Base-by-base conservation (phyloP, 2,888 invertebrate genomes). In the Acanthosepion esculentum region DNA sequence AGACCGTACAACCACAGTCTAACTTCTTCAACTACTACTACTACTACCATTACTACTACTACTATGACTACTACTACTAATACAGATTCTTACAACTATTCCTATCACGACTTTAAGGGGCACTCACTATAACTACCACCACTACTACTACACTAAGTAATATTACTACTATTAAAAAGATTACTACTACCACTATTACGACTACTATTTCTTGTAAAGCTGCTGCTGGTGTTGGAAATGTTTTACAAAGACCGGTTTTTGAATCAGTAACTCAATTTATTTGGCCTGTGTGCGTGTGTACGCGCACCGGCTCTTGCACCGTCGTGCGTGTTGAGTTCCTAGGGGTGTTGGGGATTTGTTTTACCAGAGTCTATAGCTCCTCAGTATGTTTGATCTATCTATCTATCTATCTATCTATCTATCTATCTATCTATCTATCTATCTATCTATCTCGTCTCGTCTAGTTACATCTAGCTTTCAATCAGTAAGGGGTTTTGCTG, bases 271-370 rank as follows among this genome's bases (percentile, higher is more conserved):
- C 78, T n/a, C 15, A 78, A 78, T n/a, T 78, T 78, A n/a, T 78
- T 78, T 78, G n/a, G 78, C 59, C 59, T 33, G 78, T 78, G 78
- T 78, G n/a, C 78, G 78, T 78, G 78, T 78, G 78, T 78, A n/a
- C 78, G 78, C n/a, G 78, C 78, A 33, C n/a, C 78, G 78, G n/a
- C n/a, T n/a, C 78, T n/a, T 78, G 12, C n/a, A 78, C 78, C 5
- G 78, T 33, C 5, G 78, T 78, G 78, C 78, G n/a, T 33, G 78
- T 78, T 78, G n/a, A 33, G 78, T 78, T 78, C 78, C 15, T 78
- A 10, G 33, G 78, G 78, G 15, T n/a, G 33, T 78, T n/a, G n/a
- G 78, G n/a, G 33, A 78, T 78, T 15, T 78, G 78, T 78, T 78
- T 33, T 78, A 78, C n/a, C 78, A n/a, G 78, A 5, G n/a, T 78